Evolutionary conservation across 2,797 vertebrate species (phyloP).

Genomic region (Cossypha niveicapilla): DNA sequence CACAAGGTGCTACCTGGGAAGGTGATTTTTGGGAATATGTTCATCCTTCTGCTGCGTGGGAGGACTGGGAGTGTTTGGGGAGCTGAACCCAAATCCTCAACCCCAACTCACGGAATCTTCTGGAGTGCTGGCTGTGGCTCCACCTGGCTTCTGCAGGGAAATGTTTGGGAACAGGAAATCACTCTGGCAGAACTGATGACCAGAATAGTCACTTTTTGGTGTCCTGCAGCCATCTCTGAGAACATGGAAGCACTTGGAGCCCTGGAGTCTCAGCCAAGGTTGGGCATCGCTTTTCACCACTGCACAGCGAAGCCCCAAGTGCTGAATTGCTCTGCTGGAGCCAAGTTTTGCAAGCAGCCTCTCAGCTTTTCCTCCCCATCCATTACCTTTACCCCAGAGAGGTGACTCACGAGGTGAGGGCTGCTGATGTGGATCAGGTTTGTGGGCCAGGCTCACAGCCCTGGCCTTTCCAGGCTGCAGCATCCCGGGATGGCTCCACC

Average conservation of each 20-base stretch:
- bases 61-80: background rate
- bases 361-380: background rate
- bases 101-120: rapidly evolving
- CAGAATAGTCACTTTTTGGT: rapidly evolving
- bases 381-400: background rate
- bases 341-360: background rate
- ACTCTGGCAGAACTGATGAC: background rate
- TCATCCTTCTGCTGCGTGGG: background rate
- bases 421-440: background rate
- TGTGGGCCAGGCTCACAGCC: background rate
- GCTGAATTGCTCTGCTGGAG: background rate
- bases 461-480: background rate
- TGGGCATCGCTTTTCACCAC: rapidly evolving
- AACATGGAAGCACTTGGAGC: rapidly evolving
- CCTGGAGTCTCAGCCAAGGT: rapidly evolving
- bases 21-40: rapidly evolving
- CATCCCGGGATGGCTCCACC: background rate
- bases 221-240: background rate
- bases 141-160: background rate
- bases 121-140: background rate
- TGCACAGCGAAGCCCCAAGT: background rate
- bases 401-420: background rate
- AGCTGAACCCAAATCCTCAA: background rate
- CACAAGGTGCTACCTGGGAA: rapidly evolving
- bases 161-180: rapidly evolving